Base-by-base conservation (phyloP, 2,797 vertebrate genomes). In the Triplophysa yarkandensis region DNA sequence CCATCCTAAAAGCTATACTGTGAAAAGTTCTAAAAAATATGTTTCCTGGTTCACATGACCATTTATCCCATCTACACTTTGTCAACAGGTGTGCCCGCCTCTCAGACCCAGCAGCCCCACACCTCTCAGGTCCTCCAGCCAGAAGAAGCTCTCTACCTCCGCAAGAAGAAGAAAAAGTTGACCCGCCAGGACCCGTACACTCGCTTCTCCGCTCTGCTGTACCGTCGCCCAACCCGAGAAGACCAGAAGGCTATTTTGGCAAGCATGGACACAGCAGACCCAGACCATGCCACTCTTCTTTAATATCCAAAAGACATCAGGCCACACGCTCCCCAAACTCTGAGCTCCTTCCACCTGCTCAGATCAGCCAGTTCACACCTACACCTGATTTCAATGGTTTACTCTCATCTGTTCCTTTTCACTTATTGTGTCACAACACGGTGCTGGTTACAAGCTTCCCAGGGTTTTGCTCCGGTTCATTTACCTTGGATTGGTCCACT, bases 111-210 rank as follows among this genome's bases (percentile, higher is more conserved):
- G 94, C 96, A 96, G 92, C 94, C 92, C 92, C 93, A 93, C 92
- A 93, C 89, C 94, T 96, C 96, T 96, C 96, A 97, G 95, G 96
- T 98, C 94, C 94, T 96, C 92, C 95, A 90, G 86, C 95, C 94
- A 89, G 95, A 97, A 82, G 97, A 98, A 96, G 96, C 95, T 92
- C 95, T 98, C 94, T 98, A 97, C 94, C 96, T 98, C 94, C 94
- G 92, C 84, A 98, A 95, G 93, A 99, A 98, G 93, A 99, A 97
- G 92, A 99, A 97, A 90, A 93, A 94, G 88, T 93, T 95, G 80
- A 87, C 89, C 83, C 93, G 95, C 85, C 93, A 96, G 76, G 97
- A 99, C 86, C 97, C 97, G 69, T 96, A 96, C 57, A 91, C 94
- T 85, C 96, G 96, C 82, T 97, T 99, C 87, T 98, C 96, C 32